Percentiles rank a stretch among this genome's conserved stretches.
Evolutionary conservation across 2,797 vertebrate genomes (phyloP).

Genomic region (Poliocrania exsul): DNA sequence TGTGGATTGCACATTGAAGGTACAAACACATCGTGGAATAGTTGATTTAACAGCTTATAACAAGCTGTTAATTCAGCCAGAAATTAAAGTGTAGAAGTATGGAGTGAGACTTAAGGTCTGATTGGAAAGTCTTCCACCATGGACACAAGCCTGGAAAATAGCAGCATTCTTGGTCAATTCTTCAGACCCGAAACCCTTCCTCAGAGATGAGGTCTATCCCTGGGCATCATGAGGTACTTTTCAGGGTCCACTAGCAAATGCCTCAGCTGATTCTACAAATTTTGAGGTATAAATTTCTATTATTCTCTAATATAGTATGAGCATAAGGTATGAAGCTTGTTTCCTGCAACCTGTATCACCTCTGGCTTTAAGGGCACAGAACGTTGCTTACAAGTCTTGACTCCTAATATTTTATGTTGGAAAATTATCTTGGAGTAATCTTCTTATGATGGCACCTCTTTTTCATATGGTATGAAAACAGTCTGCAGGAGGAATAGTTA

Average conservation of each 20-base stretch:
- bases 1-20: neutral
- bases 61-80: neutral
- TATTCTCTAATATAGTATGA: neutral
- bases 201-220: neutral
- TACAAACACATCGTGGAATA: fast-evolving
- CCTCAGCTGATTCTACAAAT: neutral
- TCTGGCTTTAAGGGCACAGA: neutral
- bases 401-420: neutral
- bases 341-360: neutral
- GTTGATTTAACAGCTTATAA: neutral
- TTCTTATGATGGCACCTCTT: neutral
- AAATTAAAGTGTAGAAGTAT: neutral
- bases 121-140: neutral
- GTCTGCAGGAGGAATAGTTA: neutral
- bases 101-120: neutral
- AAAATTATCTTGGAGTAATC: neutral
- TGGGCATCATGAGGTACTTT: neutral
- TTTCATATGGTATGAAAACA: neutral
- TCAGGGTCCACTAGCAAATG: neutral
- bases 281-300: neutral
- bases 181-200: neutral
- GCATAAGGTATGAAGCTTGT: neutral
- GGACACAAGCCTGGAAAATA: neutral
- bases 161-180: neutral
- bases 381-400: neutral